phyloP scores from a whole-genome alignment of 2,113 vertebrate species.

The Cardinalis cardinalis region DNA sequence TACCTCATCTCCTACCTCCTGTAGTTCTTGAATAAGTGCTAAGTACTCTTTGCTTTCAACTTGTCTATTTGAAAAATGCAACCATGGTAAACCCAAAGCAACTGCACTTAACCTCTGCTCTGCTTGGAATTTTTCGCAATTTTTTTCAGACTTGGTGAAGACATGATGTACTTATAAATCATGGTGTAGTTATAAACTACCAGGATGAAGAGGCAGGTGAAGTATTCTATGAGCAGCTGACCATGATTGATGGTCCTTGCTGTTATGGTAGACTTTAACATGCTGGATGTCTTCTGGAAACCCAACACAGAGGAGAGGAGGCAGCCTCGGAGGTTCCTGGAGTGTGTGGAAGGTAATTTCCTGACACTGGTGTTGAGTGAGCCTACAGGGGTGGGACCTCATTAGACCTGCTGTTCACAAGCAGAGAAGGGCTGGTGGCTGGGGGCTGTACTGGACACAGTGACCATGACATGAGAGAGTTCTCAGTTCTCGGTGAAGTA shows the following conservation, averaged over 20 bases:
- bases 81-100: not conserved
- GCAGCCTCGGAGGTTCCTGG: not conserved
- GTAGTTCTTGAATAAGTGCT: not conserved
- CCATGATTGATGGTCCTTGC: too few species aligned
- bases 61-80: not conserved
- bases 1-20: not conserved
- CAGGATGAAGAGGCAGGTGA: not conserved
- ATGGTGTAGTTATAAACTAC: not conserved
- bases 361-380: not conserved
- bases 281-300: not conserved
- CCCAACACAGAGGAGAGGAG: not conserved
- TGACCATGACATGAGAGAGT: not conserved
- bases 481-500: not conserved
- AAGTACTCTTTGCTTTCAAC: not conserved
- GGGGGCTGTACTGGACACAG: not conserved
- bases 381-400: accelerated
- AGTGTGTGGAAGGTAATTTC: not conserved
- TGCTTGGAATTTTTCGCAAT: not conserved
- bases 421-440: not conserved
- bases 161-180: accelerated
- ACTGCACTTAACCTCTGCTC: not conserved
- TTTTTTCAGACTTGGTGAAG: not conserved
- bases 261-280: not conserved
- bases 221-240: accelerated
- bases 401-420: not conserved